Evolutionary conservation across 2,797 vertebrate species (phyloP).

Genomic region (Acanthurus leucopareius): DNA sequence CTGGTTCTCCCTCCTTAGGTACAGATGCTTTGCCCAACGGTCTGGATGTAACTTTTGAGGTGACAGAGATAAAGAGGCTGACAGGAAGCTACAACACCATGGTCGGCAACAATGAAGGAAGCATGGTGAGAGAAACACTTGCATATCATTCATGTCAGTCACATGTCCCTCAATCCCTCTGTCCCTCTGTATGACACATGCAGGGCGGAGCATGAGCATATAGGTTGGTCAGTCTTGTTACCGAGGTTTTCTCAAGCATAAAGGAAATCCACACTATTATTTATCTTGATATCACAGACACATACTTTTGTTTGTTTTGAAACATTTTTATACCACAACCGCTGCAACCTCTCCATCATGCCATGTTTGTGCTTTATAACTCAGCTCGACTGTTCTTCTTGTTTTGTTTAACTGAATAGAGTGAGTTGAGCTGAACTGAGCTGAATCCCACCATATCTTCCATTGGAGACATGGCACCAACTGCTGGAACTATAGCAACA

Average conservation of each 20-base stretch:
- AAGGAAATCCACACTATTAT: neutral
- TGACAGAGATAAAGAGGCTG: slow-evolving; percentile 91
- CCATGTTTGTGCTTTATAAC: neutral
- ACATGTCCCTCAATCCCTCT: neutral
- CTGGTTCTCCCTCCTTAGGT: slow-evolving; percentile 78
- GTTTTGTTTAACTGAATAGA: no score
- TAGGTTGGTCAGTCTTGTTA: rapidly evolving
- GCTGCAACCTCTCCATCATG: neutral
- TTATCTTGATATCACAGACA: neutral
- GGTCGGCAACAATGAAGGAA: slow-evolving; percentile 99
- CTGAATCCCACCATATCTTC: no score
- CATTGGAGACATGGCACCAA: no score
- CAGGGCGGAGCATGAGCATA: neutral
- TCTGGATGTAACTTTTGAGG: slow-evolving; percentile 95
- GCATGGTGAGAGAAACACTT: slow-evolving; percentile 89
- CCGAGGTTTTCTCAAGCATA: neutral
- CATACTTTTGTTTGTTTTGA: neutral
- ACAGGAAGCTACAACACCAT: slow-evolving; percentile 98
- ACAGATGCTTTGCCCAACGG: slow-evolving; percentile 93
- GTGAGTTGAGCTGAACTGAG: no score
- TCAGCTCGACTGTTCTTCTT: no score
- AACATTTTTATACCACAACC: no score
- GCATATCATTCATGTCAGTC: neutral
- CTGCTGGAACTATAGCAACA: neutral
- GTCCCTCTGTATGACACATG: neutral